These are phyloP conservation scores for Atrina japonica DNA, from an alignment of 2,888 invertebrate species.

Conservation along the genomic window DNA sequence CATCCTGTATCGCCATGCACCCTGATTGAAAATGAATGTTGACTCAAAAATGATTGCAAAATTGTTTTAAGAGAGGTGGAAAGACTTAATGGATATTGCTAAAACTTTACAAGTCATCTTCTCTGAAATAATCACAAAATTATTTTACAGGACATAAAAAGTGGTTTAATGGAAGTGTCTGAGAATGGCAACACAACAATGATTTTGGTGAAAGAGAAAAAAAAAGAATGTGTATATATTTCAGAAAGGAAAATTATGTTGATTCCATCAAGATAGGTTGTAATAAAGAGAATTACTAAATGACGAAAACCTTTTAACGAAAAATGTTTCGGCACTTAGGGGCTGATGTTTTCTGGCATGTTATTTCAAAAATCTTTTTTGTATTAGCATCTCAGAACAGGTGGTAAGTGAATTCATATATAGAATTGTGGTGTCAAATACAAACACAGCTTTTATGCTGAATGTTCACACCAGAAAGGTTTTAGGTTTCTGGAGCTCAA, in stretches of 20 bases:
- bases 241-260: constrained; percentile 31
- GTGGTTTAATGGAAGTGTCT: constrained; percentile 8
- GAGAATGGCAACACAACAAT: constrained; percentile 8
- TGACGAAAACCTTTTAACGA: constrained; percentile 44
- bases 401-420: constrained; percentile 27
- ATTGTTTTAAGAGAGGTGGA: constrained; percentile 31
- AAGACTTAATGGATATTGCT: constrained; percentile 24
- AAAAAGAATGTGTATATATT: constrained; percentile 3
- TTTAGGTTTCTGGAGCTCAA: constrained; percentile 10
- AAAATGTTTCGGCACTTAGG: constrained; percentile 32
- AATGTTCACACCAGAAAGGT: constrained; percentile 19
- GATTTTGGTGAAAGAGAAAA: not conserved
- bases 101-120: constrained; percentile 25
- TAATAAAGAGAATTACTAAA: constrained; percentile 18
- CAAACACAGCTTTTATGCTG: constrained; percentile 3
- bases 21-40: constrained; percentile 39
- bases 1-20: constrained; percentile 27
- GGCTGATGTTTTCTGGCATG: constrained; percentile 15
- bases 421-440: not conserved
- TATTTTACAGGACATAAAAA: constrained; percentile 10
- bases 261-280: constrained; percentile 6
- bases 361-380: constrained; percentile 29
- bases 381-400: constrained; percentile 34
- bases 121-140: constrained; percentile 12
- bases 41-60: constrained; percentile 26